phyloP scores from a whole-genome alignment of 2,113 vertebrate species.

The Symphodus melops region DNA sequence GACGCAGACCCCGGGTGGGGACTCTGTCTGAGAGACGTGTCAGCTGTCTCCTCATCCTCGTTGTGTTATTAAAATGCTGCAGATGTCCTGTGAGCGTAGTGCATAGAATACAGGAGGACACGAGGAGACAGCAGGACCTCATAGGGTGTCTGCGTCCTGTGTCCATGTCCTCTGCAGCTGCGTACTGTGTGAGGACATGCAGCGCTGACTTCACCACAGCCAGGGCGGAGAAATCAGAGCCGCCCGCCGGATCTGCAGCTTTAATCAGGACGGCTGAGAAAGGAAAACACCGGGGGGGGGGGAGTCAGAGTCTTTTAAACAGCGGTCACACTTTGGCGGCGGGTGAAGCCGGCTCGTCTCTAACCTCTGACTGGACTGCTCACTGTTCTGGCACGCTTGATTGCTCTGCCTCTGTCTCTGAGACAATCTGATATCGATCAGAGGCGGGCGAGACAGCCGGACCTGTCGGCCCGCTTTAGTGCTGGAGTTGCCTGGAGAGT shows the following conservation, averaged over 20 bases:
- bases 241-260: constrained; percentile 58
- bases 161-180: constrained; percentile 22
- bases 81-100: too few relatives aligned
- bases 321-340: constrained; percentile 54
- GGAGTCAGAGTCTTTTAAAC: constrained; percentile 84
- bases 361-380: constrained; percentile 77
- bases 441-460: constrained; percentile 33
- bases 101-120: background rate
- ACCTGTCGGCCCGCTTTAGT: constrained; percentile 68
- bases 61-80: background rate
- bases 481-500: constrained; percentile 62
- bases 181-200: constrained; percentile 58
- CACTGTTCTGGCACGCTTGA: constrained; percentile 44
- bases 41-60: too few relatives aligned
- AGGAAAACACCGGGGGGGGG: constrained; percentile 58
- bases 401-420: constrained; percentile 52
- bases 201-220: constrained; percentile 68
- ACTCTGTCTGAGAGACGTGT: too few relatives aligned
- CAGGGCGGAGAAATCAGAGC: constrained; percentile 66
- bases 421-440: constrained; percentile 72
- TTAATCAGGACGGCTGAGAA: constrained; percentile 71
- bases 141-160: constrained; percentile 27
- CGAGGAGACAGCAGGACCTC: constrained; percentile 9
- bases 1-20: too few relatives aligned
- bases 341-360: constrained; percentile 61